Evolutionary conservation across 2,797 vertebrate genomes (phyloP).

Genomic region (Erithacus rubecula): DNA sequence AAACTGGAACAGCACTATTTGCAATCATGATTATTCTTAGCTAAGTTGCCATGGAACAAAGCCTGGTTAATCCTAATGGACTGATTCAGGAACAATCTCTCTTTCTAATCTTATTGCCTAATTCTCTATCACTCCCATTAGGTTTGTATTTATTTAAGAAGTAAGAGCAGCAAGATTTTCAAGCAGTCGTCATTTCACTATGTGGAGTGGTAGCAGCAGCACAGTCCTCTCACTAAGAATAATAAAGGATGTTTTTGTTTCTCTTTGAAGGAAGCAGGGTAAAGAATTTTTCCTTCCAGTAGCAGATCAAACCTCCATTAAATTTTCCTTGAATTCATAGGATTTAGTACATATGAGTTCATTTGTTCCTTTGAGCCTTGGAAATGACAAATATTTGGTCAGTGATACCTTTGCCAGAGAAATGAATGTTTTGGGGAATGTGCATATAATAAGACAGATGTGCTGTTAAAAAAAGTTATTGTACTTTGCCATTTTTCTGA

Average conservation of each 20-base stretch:
- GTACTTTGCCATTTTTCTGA: not conserved
- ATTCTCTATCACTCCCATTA: constrained; percentile 28
- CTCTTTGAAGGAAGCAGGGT: not conserved
- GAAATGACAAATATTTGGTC: not conserved
- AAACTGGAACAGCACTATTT: constrained; percentile 50
- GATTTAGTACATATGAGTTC: not conserved
- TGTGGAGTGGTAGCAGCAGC: not conserved
- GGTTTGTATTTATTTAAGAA: not conserved
- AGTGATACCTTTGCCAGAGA: not conserved
- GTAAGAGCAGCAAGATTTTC: not conserved
- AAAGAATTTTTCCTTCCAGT: not conserved
- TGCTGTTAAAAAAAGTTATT: not conserved
- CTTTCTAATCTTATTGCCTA: constrained; percentile 60
- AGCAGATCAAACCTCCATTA: not conserved
- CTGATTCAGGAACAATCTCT: constrained; percentile 56
- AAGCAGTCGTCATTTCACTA: not conserved
- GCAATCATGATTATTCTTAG: constrained; percentile 65
- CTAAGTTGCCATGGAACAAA: constrained; percentile 71
- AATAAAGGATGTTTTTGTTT: constrained; percentile 22
- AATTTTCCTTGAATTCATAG: constrained; percentile 20
- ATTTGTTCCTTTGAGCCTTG: not conserved
- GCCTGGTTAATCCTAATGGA: constrained; percentile 61
- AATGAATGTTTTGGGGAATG: not conserved
- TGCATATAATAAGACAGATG: not conserved
- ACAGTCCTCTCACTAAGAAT: not conserved